phyloP scores from a whole-genome alignment of 2,113 vertebrate genomes.

The Alaudala cheleensis region DNA sequence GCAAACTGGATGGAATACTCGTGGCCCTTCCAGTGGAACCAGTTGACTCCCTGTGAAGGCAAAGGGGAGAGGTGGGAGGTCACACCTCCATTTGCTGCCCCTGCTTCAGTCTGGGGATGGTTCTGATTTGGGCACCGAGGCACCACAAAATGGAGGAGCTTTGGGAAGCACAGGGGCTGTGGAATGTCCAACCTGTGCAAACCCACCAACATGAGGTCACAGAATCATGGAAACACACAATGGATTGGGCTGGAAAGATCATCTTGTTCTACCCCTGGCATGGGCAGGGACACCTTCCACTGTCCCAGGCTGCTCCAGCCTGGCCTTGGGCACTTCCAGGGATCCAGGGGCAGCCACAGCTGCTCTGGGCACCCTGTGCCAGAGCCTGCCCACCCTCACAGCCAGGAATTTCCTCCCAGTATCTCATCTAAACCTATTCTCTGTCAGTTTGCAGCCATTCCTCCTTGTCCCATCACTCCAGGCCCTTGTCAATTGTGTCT shows the following conservation, averaged over 20 bases:
- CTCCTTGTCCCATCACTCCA: accelerated
- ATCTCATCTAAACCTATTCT: accelerated
- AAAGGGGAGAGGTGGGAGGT: background rate
- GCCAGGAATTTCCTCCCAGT: accelerated
- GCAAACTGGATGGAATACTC: constrained; percentile 95
- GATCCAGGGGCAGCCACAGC: background rate
- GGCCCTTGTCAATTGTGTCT: accelerated
- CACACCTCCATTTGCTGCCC: background rate
- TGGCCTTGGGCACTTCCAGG: background rate
- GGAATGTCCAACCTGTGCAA: too few species aligned
- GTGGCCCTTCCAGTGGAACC: constrained; percentile 99
- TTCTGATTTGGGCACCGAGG: background rate
- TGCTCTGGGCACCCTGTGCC: background rate
- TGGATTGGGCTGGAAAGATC: background rate
- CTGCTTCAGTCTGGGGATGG: accelerated
- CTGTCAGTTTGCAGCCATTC: accelerated
- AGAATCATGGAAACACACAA: background rate
- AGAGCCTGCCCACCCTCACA: accelerated
- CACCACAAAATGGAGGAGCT: background rate
- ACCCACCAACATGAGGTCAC: accelerated
- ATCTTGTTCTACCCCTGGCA: accelerated
- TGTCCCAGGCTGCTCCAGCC: accelerated
- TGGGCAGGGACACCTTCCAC: background rate
- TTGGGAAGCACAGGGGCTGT: background rate
- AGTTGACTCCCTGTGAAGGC: constrained; percentile 88